Base-by-base conservation (phyloP, 2,888 invertebrate species). In the Ormyrus pomaceus region DNA sequence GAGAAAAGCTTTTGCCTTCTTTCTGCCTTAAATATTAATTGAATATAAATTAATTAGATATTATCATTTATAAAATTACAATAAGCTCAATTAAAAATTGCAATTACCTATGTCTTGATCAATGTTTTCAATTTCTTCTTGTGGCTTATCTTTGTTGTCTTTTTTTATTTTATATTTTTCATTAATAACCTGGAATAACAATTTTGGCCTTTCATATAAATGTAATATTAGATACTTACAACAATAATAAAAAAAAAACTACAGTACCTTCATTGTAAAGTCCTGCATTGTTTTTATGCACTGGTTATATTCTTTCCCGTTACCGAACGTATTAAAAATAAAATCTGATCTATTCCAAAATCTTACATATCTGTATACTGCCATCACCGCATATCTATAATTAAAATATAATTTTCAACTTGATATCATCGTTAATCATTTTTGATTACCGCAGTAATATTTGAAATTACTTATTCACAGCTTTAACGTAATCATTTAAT, bases 401-500 rank as follows among this genome's bases (percentile, higher is more conserved):
- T 19, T 19, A 19, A 19, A 19, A 19, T 19, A 19, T 19, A 1
- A 2, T 19, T 19, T 19, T 19, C 1, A 19, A 46, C 5, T 62
- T 46, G 4, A 11, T 11, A 34, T 11, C 11, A 34, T 7, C 9
- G 48, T 53, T 34, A 34, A 68, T n/a, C 1, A 34, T 68, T n/a
- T 9, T 61, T 62, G 1, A 58, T 59, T 46, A 51, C 9, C 8
- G 13, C 1, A 10, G 1, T 34, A 53, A 2, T n/a, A 64, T 64
- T 46, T 56, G n/a, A 56, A 56, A 56, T n/a, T 6, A 56, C 46
- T 34, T 66, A 34, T 45, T 45, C 3, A n/a, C 91, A 10, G 93
- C 92, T 59, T 89, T 87, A 0, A 92, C 92, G 83, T 94, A 92
- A n/a, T 91, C 91, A 0, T 91, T 91, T 46, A 92, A 90, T 6